Base-by-base conservation (phyloP, 2,888 invertebrate genomes). In the Neoitamus cyanurus region DNA sequence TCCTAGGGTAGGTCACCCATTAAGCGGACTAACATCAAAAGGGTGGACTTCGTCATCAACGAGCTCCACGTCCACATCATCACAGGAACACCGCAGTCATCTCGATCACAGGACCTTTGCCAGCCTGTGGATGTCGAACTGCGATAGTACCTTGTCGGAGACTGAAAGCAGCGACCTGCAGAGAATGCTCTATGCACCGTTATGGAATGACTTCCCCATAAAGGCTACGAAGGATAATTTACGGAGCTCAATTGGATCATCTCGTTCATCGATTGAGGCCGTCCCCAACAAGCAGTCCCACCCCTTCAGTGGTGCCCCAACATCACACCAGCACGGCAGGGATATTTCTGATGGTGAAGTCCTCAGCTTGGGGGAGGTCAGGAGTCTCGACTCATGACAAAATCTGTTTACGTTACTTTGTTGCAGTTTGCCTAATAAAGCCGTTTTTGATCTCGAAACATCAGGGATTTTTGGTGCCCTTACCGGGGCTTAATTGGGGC, bases 341-440 rank as follows among this genome's bases (percentile, higher is more conserved):
- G 31, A 42, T 30, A 28, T 83, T 1, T 83, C 82, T 13, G 82
- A 83, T 1, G 82, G 82, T 36, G 82, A 83, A 28, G 69, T 69
- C 5, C 69, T 83, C 13, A 83, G 82, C 69, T 36, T 83, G 37
- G 82, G 82, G 7, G 82, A 83, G 48, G 69, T 83, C 13, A 13
- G 36, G 34, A 25, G 30, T 13, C 28, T 80, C 34, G 31, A 58
- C n/a, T 80, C 48, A 48, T 80, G 80, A 80, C 77, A 46, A 28
- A 46, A 34, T 4, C 28, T 78, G 11, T 46, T 46, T 78, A 1
- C 9, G 5, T 28, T 80, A 34, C 25, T 11, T 58, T 80, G 80
- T 80, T 80, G 80, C 58, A 68, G 31, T 0, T 80, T 58, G 9
- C 13, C 42, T 25, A 58, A 58, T 58, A 80, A 80, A 80, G 34